These are phyloP conservation scores for Tyrannus savana DNA, from an alignment of 2,113 vertebrate genomes.

Conservation along the genomic window DNA sequence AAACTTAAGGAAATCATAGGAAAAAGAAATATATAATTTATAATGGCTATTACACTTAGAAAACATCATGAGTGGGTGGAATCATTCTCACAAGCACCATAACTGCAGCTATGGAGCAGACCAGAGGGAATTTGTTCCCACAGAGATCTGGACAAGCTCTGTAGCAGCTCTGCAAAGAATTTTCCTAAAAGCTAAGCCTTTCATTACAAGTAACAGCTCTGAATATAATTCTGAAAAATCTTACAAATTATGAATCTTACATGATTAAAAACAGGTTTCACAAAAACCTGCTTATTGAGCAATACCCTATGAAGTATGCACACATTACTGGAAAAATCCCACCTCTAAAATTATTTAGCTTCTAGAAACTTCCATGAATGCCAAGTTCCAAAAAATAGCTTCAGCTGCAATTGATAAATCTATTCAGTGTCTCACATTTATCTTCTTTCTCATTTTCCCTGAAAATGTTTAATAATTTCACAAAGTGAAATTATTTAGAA, in stretches of 20 bases:
- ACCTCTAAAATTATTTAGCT: neutral
- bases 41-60: neutral
- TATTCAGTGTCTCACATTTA: neutral
- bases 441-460: neutral
- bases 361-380: neutral
- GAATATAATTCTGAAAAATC: neutral
- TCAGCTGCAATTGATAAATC: neutral
- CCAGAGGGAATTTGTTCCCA: neutral
- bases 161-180: neutral
- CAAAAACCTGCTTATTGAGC: neutral
- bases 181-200: neutral
- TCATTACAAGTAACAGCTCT: neutral
- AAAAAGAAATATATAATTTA: neutral
- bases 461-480: neutral
- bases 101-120: neutral
- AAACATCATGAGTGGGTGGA: constrained; percentile 1
- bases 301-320: neutral
- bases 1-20: neutral
- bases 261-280: neutral
- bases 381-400: neutral
- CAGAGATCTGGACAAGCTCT: neutral
- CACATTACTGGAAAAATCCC: neutral
- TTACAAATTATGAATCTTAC: neutral
- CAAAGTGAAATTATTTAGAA: neutral
- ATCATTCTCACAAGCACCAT: neutral